Percentiles rank a stretch among this genome's conserved stretches.
phyloP scores from a whole-genome alignment of 1,140 invertebrate genomes.

The Caerostris darwini region DNA sequence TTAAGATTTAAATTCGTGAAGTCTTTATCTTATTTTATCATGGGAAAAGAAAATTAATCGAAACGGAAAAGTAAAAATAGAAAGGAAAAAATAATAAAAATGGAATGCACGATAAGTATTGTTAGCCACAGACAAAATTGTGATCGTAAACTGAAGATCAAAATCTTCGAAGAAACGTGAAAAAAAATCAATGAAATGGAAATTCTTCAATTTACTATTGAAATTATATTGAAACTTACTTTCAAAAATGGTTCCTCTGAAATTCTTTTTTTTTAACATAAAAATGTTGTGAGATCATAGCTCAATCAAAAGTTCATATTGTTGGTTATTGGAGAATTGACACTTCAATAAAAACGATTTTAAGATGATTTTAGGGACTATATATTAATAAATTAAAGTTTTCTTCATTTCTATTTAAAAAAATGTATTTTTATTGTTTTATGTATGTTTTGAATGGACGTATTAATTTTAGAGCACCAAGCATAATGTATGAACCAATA shows the following conservation, averaged over 20 bases:
- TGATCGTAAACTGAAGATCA: conserved; percentile 11
- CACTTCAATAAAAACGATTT: neutral
- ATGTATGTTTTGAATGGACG: too few relatives aligned
- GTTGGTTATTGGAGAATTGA: neutral
- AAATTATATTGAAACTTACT: neutral
- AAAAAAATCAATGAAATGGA: neutral
- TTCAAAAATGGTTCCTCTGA: neutral
- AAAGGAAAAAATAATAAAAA: neutral
- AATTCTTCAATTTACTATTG: neutral
- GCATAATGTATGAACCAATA: too few relatives aligned
- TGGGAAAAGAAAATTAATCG: neutral
- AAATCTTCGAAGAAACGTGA: neutral
- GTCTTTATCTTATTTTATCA: neutral
- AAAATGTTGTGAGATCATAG: neutral
- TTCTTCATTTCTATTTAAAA: too few relatives aligned
- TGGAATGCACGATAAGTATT: neutral
- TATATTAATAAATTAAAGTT: too few relatives aligned
- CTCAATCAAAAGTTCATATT: neutral
- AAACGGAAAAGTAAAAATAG: neutral
- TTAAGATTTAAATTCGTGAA: neutral
- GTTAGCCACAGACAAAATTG: neutral
- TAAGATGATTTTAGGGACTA: neutral
- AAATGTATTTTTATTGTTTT: too few relatives aligned
- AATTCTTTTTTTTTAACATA: neutral
- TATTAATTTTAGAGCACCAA: too few relatives aligned